A percentile compares a stretch with the other conserved stretches of the same genome.
Conservation (phyloP, 2,113 vertebrate species). For the Jaculus jaculus region DNA sequence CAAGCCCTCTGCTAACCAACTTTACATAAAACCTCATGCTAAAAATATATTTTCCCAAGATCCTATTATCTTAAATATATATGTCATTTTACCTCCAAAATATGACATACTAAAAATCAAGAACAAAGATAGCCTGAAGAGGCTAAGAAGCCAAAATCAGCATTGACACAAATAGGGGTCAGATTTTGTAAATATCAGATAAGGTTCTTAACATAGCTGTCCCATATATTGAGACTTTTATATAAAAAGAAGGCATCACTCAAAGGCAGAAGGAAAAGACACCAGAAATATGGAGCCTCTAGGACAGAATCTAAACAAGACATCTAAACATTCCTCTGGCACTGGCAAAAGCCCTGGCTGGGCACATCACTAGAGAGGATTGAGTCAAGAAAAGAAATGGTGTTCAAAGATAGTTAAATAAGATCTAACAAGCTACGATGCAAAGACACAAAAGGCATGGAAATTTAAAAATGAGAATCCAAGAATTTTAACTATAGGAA, state of each 20-base stretch:
- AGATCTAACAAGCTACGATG: neutral
- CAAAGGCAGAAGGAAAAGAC: neutral
- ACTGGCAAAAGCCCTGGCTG: neutral
- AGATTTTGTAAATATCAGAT: neutral
- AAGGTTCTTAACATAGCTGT: too few species aligned
- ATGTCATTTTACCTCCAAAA: neutral
- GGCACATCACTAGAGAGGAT: neutral
- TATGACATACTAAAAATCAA: neutral
- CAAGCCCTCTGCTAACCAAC: neutral
- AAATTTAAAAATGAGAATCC: too few species aligned
- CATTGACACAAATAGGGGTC: neutral
- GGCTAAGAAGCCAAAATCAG: neutral
- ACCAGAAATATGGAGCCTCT: neutral
- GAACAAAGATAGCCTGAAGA: neutral
- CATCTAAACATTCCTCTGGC: neutral
- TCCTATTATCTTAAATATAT: neutral
- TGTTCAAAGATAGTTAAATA: neutral
- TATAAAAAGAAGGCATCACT: neutral
- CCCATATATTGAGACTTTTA: neutral
- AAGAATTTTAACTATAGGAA: neutral
- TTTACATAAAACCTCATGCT: neutral
- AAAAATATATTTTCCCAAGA: neutral
- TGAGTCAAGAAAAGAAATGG: neutral
- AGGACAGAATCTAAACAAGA: neutral
- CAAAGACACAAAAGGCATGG: neutral